These are phyloP conservation scores for Cheilosia vernalis DNA, from an alignment of 2,888 invertebrate species.

Conservation along the genomic window DNA sequence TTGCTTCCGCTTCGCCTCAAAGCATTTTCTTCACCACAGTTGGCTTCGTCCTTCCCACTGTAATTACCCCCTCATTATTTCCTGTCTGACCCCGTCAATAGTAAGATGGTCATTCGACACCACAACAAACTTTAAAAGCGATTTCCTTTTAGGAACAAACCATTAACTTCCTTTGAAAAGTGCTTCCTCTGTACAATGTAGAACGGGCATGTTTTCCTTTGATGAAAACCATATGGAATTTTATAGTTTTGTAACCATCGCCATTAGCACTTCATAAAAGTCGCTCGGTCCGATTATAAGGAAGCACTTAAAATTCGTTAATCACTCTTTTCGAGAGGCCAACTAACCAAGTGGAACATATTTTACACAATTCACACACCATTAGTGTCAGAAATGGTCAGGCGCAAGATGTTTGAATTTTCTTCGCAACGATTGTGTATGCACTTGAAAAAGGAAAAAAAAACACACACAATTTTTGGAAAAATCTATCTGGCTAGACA, in stretches of 20 bases:
- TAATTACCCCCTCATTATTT: too few relatives aligned
- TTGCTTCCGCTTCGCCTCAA: too few relatives aligned
- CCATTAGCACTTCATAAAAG: background rate
- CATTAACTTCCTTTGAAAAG: background rate
- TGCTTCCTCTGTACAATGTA: background rate
- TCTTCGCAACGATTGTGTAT: background rate
- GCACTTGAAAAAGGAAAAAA: background rate
- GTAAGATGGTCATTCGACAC: background rate
- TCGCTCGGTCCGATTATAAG: background rate
- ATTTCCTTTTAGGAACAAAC: background rate
- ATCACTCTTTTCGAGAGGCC: conserved; percentile 1
- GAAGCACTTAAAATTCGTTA: conserved; percentile 2
- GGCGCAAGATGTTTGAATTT: background rate
- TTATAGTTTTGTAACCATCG: background rate
- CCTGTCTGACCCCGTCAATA: background rate
- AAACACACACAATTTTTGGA: too few relatives aligned
- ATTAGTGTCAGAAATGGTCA: conserved; percentile 9
- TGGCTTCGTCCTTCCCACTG: too few relatives aligned
- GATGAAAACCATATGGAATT: background rate
- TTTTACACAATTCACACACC: background rate
- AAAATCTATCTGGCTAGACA: background rate
- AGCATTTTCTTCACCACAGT: too few relatives aligned
- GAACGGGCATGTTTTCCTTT: conserved; percentile 1
- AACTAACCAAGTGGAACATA: background rate
- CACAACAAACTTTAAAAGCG: background rate